Evolutionary conservation across 2,797 vertebrate species (phyloP), one percentile per base, ranked within the genome.

Genomic region (Sciurus carolinensis): DNA sequence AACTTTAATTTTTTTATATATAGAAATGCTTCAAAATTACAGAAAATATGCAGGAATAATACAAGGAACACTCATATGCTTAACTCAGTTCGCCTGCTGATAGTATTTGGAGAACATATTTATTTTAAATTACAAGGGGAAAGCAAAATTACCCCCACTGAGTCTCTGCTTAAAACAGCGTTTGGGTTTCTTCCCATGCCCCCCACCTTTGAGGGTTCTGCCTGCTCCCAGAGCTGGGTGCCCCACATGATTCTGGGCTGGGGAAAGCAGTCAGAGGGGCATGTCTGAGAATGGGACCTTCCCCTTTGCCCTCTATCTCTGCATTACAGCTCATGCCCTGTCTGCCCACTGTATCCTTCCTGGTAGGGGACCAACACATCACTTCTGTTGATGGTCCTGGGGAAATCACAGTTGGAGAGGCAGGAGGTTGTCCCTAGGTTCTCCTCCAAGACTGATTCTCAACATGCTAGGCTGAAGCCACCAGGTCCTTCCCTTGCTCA

Each of bases 121-220:
- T 80, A 39, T 71, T 94, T 80, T 91, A 81, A 82, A 59, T 88
- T 91, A 52, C 14, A 71, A 95, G 64, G 4, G 82, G 79, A 92
- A 64, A 36, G 39, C 20, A 33, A 50, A 22, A 59, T 76, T 54
- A 22, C 0, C n/a, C 10, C 24, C 3, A 3, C 0, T 4, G 5
- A 17, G 7, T 67, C 10, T 20, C 22, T 47, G 30, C 26, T 47
- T 42, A 88, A 93, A 90, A 47, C 26, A 18, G 3, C 8, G 2
- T 50, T 80, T 90, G 1, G 0, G 11, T 67, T 87, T 64, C 80
- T 44, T 33, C 44, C 33, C 52, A 62, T 18, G 1, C 13, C 44
- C 18, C 5, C 47, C 42, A 39, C 57, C 11, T 30, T 24, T 17
- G 20, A 79, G 73, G 24, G 42, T 14, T 1, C 28, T 5, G 33